Evolutionary conservation across 2,888 invertebrate species (phyloP).

Genomic region (Pheosia gnoma): DNA sequence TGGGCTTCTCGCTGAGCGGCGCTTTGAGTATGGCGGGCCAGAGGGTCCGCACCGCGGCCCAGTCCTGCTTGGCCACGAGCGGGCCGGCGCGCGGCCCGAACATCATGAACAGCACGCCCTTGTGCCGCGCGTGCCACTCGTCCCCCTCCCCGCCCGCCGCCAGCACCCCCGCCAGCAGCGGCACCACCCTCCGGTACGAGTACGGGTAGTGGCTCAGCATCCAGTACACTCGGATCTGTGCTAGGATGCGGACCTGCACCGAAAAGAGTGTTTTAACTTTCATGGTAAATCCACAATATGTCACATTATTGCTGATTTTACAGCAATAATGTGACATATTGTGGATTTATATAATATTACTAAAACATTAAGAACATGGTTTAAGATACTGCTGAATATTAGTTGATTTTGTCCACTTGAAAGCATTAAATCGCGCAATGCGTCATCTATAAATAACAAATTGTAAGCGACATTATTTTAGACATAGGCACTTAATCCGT

Average conservation of each 20-base stretch:
- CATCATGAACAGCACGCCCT: slow-evolving; percentile 91
- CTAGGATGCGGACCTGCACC: slow-evolving; percentile 83
- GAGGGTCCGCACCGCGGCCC: slow-evolving; percentile 87
- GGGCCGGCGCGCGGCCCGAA: slow-evolving; percentile 87
- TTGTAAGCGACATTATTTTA: no score
- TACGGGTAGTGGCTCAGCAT: slow-evolving; percentile 87
- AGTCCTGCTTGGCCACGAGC: slow-evolving; percentile 89
- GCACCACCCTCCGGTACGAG: slow-evolving; percentile 87
- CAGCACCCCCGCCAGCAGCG: slow-evolving; percentile 85
- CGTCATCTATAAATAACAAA: no score
- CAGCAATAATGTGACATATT: no score
- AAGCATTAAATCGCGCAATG: no score
- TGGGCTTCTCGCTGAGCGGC: slow-evolving; percentile 93
- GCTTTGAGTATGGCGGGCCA: slow-evolving; percentile 92
- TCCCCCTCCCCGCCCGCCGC: slow-evolving; percentile 74
- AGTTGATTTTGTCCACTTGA: no score
- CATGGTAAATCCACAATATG: no score
- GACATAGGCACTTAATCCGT: no score
- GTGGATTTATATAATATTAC: no score
- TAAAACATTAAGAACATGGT: no score
- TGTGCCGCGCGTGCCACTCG: slow-evolving; percentile 74
- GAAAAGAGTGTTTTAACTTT: slow-evolving; percentile 3
- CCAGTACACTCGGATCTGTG: slow-evolving; percentile 87
- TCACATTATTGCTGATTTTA: no score
- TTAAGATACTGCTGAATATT: no score